Base-by-base conservation (phyloP, 2,113 vertebrate species). In the Oreotragus oreotragus region DNA sequence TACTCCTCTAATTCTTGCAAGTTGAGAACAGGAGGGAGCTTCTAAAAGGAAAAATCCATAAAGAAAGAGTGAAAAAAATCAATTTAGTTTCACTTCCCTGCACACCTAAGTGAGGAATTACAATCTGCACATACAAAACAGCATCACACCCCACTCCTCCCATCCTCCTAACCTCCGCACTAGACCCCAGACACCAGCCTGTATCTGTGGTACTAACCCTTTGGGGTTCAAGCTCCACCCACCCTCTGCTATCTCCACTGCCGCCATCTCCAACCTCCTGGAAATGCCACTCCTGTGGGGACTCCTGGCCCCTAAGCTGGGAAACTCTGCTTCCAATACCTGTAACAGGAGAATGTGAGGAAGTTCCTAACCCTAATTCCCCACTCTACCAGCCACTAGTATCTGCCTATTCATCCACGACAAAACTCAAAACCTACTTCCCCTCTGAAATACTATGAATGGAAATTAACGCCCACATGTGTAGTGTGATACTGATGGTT, bases 1-100 rank as follows among this genome's bases (percentile, higher is more conserved):
- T 99, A 99, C 4, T 99, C 99, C 96, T 99, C 99, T 92, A 99
- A 97, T 95, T 99, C 99, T 98, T 99, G 99, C 96, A 99, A 99
- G 98, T 99, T 99, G 96, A 99, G 99, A 97, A 99, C 99, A 88
- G 99, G 98, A 89, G 99, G 99, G 91, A 99, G 99, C 97, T 99
- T 99, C 99, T 99, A 98, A 91, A 88, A 98, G 94, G 70, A 96
- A 79, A 36, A 94, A 98, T 3, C 88, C 93, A 97, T 73, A 33
- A 88, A 79, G 2, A 2, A 94, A 89, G 33, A 43, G 15, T 30
- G 85, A 91, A 91, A 70, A 92, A 92, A 84, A 47, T n/a, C 49
- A 84, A 5, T 30, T 95, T n/a, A 21, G 16, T 89, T 77, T 97
- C 66, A 94, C 83, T 92, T 91, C 93, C n/a, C 70, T 45, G n/a